phyloP scores from a whole-genome alignment of 2,888 invertebrate genomes.

The Auanema sp. region DNA sequence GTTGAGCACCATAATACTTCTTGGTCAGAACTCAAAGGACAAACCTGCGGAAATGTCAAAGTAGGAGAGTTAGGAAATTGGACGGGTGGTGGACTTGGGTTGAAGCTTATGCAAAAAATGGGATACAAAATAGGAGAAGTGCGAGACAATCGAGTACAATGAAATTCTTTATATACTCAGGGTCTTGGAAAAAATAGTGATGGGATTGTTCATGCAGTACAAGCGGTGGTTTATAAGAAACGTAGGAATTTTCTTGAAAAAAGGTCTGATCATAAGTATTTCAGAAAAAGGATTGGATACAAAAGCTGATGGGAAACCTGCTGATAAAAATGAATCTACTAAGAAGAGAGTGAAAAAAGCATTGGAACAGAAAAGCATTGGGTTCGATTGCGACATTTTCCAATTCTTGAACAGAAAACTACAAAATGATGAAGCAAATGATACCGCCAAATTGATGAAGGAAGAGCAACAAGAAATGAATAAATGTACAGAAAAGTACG shows the following conservation, averaged over 20 bases:
- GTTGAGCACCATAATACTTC: constrained; percentile 7
- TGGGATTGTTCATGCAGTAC: constrained; percentile 50
- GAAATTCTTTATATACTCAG: constrained; percentile 12
- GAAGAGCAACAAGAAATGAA: constrained; percentile 1
- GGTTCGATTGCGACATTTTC: constrained; percentile 9
- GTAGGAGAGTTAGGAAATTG: constrained; percentile 41
- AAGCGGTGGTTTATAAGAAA: constrained; percentile 39
- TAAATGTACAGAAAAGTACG: background rate
- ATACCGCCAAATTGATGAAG: background rate
- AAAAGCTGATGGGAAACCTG: constrained; percentile 22
- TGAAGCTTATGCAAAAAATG: constrained; percentile 49
- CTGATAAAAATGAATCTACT: constrained; percentile 20
- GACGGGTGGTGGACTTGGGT: constrained; percentile 42
- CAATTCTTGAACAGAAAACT: constrained; percentile 1
- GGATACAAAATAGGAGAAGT: constrained; percentile 42
- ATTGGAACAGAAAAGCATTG: background rate
- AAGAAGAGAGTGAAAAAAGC: constrained; percentile 7
- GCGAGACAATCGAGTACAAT: background rate
- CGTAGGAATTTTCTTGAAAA: constrained; percentile 19
- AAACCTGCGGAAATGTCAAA: constrained; percentile 13
- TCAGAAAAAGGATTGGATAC: constrained; percentile 40
- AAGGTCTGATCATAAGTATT: constrained; percentile 2
- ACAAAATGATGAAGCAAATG: background rate
- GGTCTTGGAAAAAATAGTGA: constrained; percentile 45
- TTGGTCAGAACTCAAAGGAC: constrained; percentile 28